phyloP scores from a whole-genome alignment of 2,113 vertebrate genomes.

The Procavia capensis region DNA sequence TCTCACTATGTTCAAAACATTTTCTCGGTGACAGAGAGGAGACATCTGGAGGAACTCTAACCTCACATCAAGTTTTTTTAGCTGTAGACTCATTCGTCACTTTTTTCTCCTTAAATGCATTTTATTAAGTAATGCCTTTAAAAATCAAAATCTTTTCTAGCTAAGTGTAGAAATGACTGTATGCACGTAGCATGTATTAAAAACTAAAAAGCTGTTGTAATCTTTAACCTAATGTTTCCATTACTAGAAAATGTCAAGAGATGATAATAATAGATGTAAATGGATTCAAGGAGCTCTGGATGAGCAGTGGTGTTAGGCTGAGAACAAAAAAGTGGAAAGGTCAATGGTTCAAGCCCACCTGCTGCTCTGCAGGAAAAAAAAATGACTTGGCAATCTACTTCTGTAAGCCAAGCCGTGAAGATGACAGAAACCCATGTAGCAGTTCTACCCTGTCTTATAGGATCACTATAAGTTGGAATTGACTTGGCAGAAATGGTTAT shows the following conservation, averaged over 20 bases:
- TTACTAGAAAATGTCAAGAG: neutral
- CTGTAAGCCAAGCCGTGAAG: no score
- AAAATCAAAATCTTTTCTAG: neutral
- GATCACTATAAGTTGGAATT: neutral
- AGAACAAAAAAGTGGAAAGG: neutral
- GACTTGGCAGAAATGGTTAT: neutral
- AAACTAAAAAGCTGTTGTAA: neutral
- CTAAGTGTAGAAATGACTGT: neutral
- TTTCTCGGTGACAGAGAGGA: neutral
- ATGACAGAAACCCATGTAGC: neutral
- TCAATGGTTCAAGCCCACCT: neutral
- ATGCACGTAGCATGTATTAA: neutral
- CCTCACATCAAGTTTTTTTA: neutral
- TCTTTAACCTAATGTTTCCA: neutral
- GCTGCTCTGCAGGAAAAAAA: neutral
- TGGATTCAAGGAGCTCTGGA: neutral
- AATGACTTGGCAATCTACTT: neutral
- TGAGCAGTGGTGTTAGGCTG: neutral
- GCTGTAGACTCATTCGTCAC: neutral
- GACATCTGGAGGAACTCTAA: neutral
- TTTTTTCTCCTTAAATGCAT: neutral
- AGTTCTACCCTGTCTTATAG: neutral
- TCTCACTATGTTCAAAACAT: neutral
- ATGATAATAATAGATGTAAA: neutral
- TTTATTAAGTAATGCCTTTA: neutral